These are phyloP conservation scores for Pterostichus madidus DNA, from an alignment of 2,888 invertebrate genomes.

Conservation along the genomic window DNA sequence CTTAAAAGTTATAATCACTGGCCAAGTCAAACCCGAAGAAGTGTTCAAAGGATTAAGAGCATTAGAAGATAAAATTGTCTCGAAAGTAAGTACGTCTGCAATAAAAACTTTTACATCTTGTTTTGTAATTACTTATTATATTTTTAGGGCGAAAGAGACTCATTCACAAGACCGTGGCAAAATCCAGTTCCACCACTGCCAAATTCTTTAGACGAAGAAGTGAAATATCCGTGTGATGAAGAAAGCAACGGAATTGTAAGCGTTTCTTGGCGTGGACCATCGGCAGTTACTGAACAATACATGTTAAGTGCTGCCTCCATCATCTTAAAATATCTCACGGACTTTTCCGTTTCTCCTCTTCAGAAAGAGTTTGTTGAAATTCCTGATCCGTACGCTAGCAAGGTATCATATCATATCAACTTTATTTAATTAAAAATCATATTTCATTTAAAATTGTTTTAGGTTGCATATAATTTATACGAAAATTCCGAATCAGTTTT, in stretches of 20 bases:
- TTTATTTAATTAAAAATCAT: neutral
- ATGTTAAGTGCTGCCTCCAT: constrained; percentile 83
- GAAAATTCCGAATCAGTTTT: constrained; percentile 87
- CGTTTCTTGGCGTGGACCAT: constrained; percentile 90
- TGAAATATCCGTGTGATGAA: constrained; percentile 90
- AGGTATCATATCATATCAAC: constrained; percentile 79
- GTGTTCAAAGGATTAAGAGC: constrained; percentile 86
- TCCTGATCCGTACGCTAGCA: constrained; percentile 89
- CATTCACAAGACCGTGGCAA: constrained; percentile 89
- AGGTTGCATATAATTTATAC: constrained; percentile 84
- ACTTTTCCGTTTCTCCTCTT: constrained; percentile 92
- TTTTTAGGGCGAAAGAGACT: constrained; percentile 77
- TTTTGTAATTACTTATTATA: neutral
- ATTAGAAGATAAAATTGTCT: constrained; percentile 87
- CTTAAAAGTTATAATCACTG: constrained; percentile 89
- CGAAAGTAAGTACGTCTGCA: constrained; percentile 78
- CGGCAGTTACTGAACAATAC: constrained; percentile 80
- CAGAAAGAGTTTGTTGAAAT: constrained; percentile 91
- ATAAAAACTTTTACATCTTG: neutral
- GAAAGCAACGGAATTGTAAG: constrained; percentile 89
- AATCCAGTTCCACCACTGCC: constrained; percentile 82
- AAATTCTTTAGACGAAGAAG: constrained; percentile 79
- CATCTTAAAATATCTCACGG: constrained; percentile 89
- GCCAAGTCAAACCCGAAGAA: constrained; percentile 87
- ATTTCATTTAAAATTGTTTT: constrained; percentile 68